phyloP scores from a whole-genome alignment of 1,140 invertebrate species.

The Solenopsis invicta region DNA sequence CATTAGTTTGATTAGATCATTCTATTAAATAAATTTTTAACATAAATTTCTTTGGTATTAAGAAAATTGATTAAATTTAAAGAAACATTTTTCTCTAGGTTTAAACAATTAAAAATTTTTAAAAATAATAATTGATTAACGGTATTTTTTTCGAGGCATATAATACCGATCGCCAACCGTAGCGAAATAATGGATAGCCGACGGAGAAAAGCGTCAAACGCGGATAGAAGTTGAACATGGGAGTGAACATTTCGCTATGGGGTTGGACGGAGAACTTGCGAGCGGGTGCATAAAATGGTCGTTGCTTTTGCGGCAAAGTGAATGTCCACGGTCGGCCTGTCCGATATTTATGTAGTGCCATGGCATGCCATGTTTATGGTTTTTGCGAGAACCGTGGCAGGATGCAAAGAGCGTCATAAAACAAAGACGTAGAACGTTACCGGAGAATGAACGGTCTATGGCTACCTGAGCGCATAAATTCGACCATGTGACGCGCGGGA shows the following conservation, averaged over 20 bases:
- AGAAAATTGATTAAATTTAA: too few relatives aligned
- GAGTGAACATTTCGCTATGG: constrained; percentile 33
- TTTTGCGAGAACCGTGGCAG: constrained; percentile 78
- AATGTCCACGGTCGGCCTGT: constrained; percentile 72
- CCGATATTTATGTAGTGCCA: constrained; percentile 78
- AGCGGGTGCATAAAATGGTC: constrained; percentile 63
- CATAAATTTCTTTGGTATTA: too few relatives aligned
- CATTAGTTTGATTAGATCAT: too few relatives aligned
- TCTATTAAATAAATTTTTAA: too few relatives aligned
- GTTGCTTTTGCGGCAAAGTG: constrained; percentile 59
- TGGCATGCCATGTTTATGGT: constrained; percentile 82
- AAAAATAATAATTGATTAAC: constrained; percentile 18
- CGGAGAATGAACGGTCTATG: constrained; percentile 80
- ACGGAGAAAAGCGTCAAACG: background rate
- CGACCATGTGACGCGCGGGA: constrained; percentile 40
- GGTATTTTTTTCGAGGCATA: background rate
- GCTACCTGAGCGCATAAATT: constrained; percentile 79
- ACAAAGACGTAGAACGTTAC: constrained; percentile 76
- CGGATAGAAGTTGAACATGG: constrained; percentile 3
- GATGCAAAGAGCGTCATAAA: constrained; percentile 82
- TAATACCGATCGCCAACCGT: background rate
- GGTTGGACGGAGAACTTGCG: background rate
- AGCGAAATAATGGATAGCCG: background rate
- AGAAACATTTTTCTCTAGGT: too few relatives aligned
- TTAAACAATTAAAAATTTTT: background rate